phyloP scores from a whole-genome alignment of 2,888 invertebrate genomes.

The Maniola hyperantus region DNA sequence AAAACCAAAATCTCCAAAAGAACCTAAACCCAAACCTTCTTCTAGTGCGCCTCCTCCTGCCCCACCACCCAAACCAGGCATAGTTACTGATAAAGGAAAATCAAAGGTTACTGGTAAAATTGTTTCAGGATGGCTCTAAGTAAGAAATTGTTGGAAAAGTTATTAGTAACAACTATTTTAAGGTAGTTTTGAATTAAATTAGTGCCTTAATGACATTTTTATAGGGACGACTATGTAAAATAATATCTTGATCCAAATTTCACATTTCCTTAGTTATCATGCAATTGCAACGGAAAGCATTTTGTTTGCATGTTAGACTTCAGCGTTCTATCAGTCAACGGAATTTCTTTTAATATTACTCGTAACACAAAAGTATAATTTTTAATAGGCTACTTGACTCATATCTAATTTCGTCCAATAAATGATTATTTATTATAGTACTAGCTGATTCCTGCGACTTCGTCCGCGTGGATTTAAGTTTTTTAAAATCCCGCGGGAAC shows the following conservation, averaged over 20 bases:
- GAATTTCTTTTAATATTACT: too few species aligned
- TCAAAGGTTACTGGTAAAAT: conserved; percentile 89
- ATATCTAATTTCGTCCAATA: too few species aligned
- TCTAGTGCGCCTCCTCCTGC: conserved; percentile 59
- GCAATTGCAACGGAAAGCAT: too few species aligned
- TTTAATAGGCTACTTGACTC: too few species aligned
- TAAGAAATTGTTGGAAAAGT: not conserved
- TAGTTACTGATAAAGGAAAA: conserved; percentile 84
- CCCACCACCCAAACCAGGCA: conserved; percentile 54
- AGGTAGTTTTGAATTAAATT: not conserved
- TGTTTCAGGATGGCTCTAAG: conserved; percentile 88
- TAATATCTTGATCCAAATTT: not conserved
- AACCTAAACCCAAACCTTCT: conserved; percentile 55
- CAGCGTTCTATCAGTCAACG: not conserved
- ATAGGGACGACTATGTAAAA: not conserved
- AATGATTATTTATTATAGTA: too few species aligned
- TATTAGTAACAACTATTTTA: not conserved
- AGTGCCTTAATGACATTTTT: conserved; percentile 22
- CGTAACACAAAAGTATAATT: too few species aligned
- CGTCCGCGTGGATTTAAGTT: too few species aligned
- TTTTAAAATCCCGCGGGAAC: too few species aligned
- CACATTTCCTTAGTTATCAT: not conserved
- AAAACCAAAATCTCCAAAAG: conserved; percentile 46
- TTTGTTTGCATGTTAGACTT: too few species aligned
- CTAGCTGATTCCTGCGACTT: too few species aligned